Conservation (phyloP, 2,113 vertebrate species). For the Phaetusa simplex region DNA sequence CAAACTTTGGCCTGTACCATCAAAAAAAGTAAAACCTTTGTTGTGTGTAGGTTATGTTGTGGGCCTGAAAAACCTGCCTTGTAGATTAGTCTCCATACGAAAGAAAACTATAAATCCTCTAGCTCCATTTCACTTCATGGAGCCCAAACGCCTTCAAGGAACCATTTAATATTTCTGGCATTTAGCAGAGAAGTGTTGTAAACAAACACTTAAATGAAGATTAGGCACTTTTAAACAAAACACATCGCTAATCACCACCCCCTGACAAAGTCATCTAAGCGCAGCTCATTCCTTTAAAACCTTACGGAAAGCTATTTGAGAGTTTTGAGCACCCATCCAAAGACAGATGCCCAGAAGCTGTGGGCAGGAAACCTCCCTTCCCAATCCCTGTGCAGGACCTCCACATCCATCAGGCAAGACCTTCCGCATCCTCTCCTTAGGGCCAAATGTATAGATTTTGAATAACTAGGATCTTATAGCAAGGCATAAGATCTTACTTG, state of each 20-base stretch:
- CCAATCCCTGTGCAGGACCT: background rate
- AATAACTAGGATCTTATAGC: background rate
- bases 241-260: fast-evolving
- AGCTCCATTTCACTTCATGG: background rate
- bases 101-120: background rate
- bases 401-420: background rate
- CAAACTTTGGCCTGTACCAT: background rate
- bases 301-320: background rate
- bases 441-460: background rate
- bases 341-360: background rate
- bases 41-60: background rate
- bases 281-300: background rate
- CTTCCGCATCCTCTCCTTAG: background rate
- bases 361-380: background rate
- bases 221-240: background rate
- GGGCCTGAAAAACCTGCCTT: background rate
- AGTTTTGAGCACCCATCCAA: background rate
- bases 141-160: background rate
- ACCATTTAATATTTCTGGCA: background rate
- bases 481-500: background rate
- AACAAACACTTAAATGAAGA: background rate
- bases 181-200: background rate
- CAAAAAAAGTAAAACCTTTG: background rate
- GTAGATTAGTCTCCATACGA: background rate
- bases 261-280: background rate